Base-by-base conservation (phyloP, 2,113 vertebrate genomes). In the Nannobrachium achirus region DNA sequence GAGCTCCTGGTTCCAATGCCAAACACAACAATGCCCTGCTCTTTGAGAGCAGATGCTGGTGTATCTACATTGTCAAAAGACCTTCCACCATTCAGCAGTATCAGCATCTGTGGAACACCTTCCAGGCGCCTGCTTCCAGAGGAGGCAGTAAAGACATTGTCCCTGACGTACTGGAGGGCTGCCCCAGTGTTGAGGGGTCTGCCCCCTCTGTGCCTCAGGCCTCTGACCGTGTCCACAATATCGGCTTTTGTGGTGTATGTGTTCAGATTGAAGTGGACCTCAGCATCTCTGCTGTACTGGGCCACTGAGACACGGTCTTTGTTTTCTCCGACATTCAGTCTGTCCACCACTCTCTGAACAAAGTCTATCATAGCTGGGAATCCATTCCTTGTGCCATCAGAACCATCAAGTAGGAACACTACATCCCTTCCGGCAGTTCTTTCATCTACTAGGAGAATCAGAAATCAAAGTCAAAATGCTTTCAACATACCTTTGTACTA, bases 321-420 rank as follows among this genome's bases (percentile, higher is more conserved):
- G 53, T 75, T 78, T n/a, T 64, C 53, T 15, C 53, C 61, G 56
- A 85, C 60, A 46, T 70, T 44, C 13, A 86, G 57, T 44, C 18
- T 76, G 48, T 79, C 67, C 55, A 83, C 80, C 19, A 71, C 42
- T 62, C 44, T 71, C 38, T 67, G 41, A 46, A 94, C 76, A 58
- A 95, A 95, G 61, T 94, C 94, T 1, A 92, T 84, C 46, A 95
- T 93, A 11, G 93, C 90, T 4, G 89, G 92, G 0, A 94, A 66
- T 4, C 89, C 90, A 0, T 88, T 90, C 0, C 65, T 66, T 59
- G 61, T 73, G 41, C 25, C 69, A 63, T 76, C 71, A 13, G 78
- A 81, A 13, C 71, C 78, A 70, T 81, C 75, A 40, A 84, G 38
- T 14, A 79, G 49, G 63, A 80, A 80, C 7, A 83, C 77, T 41